Percentiles rank a stretch among this genome's conserved stretches.
Conservation (phyloP, 1,140 invertebrate genomes). For the Oncopodura yosiiana region DNA sequence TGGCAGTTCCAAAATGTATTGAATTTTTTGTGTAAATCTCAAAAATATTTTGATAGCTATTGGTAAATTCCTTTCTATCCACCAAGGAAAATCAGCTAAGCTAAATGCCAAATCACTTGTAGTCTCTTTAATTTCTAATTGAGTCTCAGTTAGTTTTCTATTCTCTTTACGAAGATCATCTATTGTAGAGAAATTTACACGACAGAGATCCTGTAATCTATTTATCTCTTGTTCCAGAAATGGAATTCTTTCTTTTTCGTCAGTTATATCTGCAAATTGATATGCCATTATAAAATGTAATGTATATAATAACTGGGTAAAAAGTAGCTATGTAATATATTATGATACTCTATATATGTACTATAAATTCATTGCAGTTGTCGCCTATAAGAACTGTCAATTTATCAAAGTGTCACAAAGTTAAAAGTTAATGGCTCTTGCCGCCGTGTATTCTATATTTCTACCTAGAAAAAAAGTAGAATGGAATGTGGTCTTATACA, state of each 20-base stretch:
- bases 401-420: no score
- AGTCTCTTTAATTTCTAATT: conserved; percentile 20
- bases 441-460: no score
- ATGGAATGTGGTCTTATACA: no score
- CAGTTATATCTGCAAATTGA: no score
- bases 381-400: no score
- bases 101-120: conserved; percentile 23
- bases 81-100: conserved; percentile 25
- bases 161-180: conserved; percentile 19
- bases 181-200: conserved; percentile 16
- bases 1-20: conserved; percentile 24
- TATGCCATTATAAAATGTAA: no score
- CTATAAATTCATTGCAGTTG: no score
- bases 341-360: no score
- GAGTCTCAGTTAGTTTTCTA: conserved; percentile 13
- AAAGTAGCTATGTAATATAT: no score
- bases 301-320: no score
- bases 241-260: conserved; percentile 1
- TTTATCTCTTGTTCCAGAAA: conserved; percentile 13
- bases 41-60: conserved; percentile 10
- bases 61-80: conserved; percentile 6
- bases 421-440: no score
- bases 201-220: conserved; percentile 20
- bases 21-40: conserved; percentile 18
- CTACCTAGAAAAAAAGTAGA: no score